Evolutionary conservation across 1,140 invertebrate genomes (phyloP).

Genomic region (Cepaea nemoralis): DNA sequence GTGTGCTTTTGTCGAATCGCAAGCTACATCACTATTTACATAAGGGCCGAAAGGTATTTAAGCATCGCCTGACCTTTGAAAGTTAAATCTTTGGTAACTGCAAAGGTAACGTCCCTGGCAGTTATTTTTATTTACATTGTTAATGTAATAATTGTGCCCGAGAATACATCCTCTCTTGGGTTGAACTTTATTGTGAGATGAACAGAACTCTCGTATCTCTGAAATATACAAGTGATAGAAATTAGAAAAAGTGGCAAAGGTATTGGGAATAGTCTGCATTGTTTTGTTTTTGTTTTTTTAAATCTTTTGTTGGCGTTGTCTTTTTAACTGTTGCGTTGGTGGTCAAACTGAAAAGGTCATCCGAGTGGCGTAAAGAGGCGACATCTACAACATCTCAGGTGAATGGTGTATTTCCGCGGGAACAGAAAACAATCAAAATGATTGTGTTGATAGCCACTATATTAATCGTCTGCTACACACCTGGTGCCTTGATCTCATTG

Average conservation of each 20-base stretch:
- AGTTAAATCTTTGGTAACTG: too few species aligned
- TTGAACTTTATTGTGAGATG: background rate
- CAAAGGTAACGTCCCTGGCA: too few species aligned
- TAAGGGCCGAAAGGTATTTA: background rate
- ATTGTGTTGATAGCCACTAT: background rate
- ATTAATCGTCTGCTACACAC: background rate
- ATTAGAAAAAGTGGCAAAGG: background rate
- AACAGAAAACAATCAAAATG: conserved; percentile 1
- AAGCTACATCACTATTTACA: background rate
- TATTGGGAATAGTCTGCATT: background rate
- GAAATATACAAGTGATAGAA: background rate
- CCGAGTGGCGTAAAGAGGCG: background rate
- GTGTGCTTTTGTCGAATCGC: background rate
- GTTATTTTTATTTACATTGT: background rate
- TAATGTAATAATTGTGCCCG: background rate
- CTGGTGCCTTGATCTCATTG: background rate
- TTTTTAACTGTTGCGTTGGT: background rate
- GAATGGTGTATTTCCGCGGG: background rate
- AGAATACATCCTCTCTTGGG: background rate
- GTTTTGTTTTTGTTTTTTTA: background rate
- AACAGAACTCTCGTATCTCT: background rate
- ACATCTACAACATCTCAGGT: background rate
- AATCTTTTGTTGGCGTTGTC: background rate
- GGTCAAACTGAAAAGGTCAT: background rate
- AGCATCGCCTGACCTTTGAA: background rate